Percentiles rank a stretch among this genome's conserved stretches.
These are phyloP conservation scores for Zhuqinia jingwanae DNA, from an alignment of 2,888 invertebrate genomes.

Conservation along the genomic window DNA sequence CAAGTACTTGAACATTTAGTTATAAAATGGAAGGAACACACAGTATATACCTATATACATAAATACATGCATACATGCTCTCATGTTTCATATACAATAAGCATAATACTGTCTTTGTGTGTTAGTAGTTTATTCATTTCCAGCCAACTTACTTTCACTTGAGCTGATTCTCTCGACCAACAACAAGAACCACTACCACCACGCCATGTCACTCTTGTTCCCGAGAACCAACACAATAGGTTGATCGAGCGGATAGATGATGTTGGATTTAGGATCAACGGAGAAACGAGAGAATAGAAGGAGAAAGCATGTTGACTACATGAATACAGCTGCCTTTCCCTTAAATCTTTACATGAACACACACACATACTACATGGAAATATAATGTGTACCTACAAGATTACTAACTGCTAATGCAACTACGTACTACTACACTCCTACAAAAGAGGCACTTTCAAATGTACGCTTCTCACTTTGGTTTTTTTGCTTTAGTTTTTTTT, in stretches of 20 bases:
- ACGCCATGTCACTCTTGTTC: not conserved
- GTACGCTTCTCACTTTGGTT: not conserved
- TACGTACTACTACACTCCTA: not conserved
- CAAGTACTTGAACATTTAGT: not conserved
- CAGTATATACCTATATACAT: not conserved
- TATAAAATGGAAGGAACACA: constrained; percentile 2
- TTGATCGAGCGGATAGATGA: constrained; percentile 21
- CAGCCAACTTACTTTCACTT: constrained; percentile 43
- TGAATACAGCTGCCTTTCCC: not conserved
- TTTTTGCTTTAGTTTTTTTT: constrained; percentile 3
- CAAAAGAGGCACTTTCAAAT: not conserved
- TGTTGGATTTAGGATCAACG: constrained; percentile 29
- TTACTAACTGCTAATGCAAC: not conserved
- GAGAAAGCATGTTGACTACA: not conserved
- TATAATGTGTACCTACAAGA: not conserved
- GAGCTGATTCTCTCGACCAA: constrained; percentile 7
- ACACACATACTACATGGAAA: not conserved
- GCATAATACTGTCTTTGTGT: not conserved
- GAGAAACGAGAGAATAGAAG: not conserved
- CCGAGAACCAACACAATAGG: not conserved
- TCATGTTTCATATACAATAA: too few species aligned
- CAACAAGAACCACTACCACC: constrained; percentile 3
- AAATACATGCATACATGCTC: not conserved
- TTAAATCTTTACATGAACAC: not conserved
- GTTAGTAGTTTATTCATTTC: constrained; percentile 24